Conservation (phyloP, 2,888 invertebrate genomes). For the Acheta domesticus region DNA sequence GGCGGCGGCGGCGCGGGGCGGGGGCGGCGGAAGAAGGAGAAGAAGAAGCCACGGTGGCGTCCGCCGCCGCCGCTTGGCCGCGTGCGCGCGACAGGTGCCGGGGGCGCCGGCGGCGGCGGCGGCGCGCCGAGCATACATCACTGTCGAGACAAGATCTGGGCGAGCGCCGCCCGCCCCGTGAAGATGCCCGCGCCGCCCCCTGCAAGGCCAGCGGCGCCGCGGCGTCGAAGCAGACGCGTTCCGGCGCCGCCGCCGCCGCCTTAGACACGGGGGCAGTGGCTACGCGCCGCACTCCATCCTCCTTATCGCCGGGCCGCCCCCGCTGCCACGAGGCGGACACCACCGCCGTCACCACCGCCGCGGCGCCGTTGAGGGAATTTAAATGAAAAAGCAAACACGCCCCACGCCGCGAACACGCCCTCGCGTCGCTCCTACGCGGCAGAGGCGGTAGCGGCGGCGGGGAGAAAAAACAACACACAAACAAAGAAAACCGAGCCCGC, state of each 20-base stretch:
- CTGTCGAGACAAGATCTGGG: neutral
- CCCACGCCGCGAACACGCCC: neutral
- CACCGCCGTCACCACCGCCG: neutral
- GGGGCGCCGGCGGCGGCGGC: neutral
- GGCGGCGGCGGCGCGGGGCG: neutral
- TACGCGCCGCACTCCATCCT: neutral
- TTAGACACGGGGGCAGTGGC: neutral
- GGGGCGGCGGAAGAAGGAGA: neutral
- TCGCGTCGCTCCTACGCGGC: neutral
- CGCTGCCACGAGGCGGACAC: neutral
- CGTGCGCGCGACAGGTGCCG: slow-evolving; percentile 1
- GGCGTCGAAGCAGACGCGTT: neutral
- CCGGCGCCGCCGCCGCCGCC: neutral
- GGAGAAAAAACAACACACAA: neutral
- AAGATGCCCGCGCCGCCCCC: neutral
- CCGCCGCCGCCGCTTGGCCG: neutral
- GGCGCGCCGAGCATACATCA: slow-evolving; percentile 2
- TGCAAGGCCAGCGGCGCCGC: neutral
- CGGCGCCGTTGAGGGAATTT: neutral
- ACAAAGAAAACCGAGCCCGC: neutral
- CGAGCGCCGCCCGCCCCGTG: neutral
- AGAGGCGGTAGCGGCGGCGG: neutral
- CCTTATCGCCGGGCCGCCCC: neutral
- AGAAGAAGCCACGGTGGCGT: neutral
- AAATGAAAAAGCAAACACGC: slow-evolving; percentile 18